Evolutionary conservation across 2,888 invertebrate genomes (phyloP).

Genomic region (Campaea margaritaria): DNA sequence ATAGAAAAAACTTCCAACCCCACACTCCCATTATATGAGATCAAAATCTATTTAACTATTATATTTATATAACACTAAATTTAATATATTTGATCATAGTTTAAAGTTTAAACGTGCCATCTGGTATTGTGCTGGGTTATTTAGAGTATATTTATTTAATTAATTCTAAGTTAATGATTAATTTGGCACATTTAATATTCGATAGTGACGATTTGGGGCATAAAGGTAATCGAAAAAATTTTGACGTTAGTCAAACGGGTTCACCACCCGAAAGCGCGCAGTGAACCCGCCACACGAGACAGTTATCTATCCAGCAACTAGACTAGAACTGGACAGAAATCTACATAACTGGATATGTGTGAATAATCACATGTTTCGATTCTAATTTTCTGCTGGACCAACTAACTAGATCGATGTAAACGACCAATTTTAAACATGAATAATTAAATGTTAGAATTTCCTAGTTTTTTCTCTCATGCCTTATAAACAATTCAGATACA

Average conservation of each 20-base stretch:
- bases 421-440: not conserved
- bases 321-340: conserved; percentile 1
- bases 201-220: conserved; percentile 23
- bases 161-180: conserved; percentile 13
- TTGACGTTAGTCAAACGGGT: conserved; percentile 6
- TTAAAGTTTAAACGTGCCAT: conserved; percentile 23
- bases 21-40: conserved; percentile 28
- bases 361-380: conserved; percentile 23
- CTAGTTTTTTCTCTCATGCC: conserved; percentile 19
- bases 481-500: not conserved
- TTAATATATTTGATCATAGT: not conserved
- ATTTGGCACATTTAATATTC: conserved; percentile 30
- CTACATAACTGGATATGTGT: conserved; percentile 22
- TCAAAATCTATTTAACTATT: conserved; percentile 23
- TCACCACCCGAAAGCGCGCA: conserved; percentile 5
- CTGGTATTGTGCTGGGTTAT: conserved; percentile 22
- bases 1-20: conserved; percentile 8
- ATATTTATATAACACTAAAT: conserved; percentile 16
- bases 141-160: conserved; percentile 26
- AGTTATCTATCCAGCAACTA: conserved; percentile 19
- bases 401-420: conserved; percentile 19
- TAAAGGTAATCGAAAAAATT: conserved; percentile 4
- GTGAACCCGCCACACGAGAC: not conserved
- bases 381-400: conserved; percentile 5
- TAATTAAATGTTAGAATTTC: conserved; percentile 4